Evolutionary conservation across 2,888 invertebrate species (phyloP).

Genomic region (Salticus scenicus): DNA sequence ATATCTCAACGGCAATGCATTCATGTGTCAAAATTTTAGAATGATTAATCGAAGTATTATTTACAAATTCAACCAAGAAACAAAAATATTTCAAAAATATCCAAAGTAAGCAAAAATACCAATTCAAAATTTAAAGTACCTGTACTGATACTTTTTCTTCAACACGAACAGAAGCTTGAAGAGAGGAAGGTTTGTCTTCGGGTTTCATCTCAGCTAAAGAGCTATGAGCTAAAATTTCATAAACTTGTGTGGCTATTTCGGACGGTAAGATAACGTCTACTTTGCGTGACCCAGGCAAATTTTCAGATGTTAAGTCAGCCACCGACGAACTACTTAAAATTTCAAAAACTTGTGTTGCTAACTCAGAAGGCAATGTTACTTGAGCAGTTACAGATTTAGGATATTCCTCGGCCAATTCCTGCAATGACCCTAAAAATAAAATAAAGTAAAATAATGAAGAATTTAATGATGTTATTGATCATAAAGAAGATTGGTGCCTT

Average conservation of each 20-base stretch:
- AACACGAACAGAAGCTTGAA: constrained; percentile 48
- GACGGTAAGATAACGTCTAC: constrained; percentile 51
- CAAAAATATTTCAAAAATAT: no score
- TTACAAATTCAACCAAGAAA: no score
- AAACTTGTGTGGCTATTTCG: constrained; percentile 63
- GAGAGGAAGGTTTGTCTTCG: constrained; percentile 48
- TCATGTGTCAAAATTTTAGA: no score
- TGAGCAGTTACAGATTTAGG: constrained; percentile 46
- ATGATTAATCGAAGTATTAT: no score
- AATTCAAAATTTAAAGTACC: constrained; percentile 25
- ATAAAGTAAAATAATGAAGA: not conserved
- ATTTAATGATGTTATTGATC: not conserved
- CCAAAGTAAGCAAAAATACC: no score
- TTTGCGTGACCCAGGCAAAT: constrained; percentile 53
- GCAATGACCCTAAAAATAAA: constrained; percentile 45
- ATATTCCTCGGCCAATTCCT: constrained; percentile 39
- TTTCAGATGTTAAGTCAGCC: constrained; percentile 35
- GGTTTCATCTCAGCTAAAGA: constrained; percentile 51
- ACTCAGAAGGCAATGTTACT: constrained; percentile 58
- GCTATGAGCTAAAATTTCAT: constrained; percentile 48
- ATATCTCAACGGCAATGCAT: no score
- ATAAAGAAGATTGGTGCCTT: no score
- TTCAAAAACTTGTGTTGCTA: constrained; percentile 58
- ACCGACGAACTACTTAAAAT: constrained; percentile 49
- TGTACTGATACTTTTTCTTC: constrained; percentile 67